Percentiles rank a stretch among this genome's conserved stretches.
phyloP scores from a whole-genome alignment of 2,113 vertebrate genomes.

The Damaliscus lunatus region DNA sequence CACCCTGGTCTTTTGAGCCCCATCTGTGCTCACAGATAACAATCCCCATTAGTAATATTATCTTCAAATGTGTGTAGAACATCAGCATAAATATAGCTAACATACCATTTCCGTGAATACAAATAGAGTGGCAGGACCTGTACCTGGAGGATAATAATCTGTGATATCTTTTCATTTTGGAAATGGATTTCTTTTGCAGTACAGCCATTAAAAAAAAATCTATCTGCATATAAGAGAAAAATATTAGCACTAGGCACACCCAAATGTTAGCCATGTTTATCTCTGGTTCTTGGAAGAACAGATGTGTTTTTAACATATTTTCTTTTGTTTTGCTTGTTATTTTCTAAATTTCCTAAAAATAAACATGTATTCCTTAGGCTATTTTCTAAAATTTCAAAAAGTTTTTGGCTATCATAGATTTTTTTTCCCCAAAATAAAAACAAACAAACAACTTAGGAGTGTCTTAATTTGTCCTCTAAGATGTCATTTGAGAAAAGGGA shows the following conservation, averaged over 20 bases:
- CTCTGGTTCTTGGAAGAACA: conserved; percentile 19
- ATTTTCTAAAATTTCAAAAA: not conserved
- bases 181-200: conserved; percentile 57
- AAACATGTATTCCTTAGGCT: not conserved
- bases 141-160: conserved; percentile 45
- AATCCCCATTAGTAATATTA: conserved; percentile 62
- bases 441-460: not conserved
- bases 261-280: conserved; percentile 1
- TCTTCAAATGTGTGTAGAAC: conserved; percentile 46
- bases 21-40: conserved; percentile 63
- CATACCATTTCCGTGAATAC: conserved; percentile 50
- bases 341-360: conserved; percentile 28
- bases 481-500: conserved; percentile 31
- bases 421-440: not conserved
- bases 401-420: not conserved
- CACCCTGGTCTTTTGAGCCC: conserved; percentile 36
- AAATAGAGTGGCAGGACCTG: conserved; percentile 52
- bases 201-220: not conserved
- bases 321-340: conserved; percentile 17
- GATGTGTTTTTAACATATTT: not conserved
- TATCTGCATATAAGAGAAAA: conserved; percentile 49
- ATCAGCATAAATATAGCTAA: conserved; percentile 64
- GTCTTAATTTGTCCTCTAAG: conserved; percentile 17
- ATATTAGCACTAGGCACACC: not conserved
- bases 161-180: conserved; percentile 63